These are phyloP conservation scores for Taenioides sp. DNA, from an alignment of 2,797 vertebrate species.

Conservation along the genomic window DNA sequence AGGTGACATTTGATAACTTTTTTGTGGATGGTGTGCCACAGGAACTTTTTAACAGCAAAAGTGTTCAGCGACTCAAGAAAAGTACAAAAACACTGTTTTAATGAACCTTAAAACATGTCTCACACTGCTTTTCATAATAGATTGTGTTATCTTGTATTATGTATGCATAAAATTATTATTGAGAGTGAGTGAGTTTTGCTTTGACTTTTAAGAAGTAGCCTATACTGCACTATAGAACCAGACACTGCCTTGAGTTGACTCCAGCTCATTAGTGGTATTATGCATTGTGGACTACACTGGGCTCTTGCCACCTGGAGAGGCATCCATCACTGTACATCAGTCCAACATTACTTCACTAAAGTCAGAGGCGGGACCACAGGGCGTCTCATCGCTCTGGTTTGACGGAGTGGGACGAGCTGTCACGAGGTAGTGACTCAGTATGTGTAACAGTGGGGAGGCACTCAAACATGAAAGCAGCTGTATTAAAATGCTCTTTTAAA, in stretches of 20 bases:
- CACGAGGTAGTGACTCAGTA: slow-evolving; percentile 61
- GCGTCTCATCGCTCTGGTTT: slow-evolving; percentile 47
- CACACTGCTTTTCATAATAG: too few species aligned
- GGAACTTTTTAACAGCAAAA: too few species aligned
- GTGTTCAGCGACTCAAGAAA: too few species aligned
- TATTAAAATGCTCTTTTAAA: slow-evolving; percentile 77
- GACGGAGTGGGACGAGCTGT: slow-evolving; percentile 54
- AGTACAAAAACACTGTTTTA: too few species aligned
- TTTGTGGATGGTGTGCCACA: too few species aligned
- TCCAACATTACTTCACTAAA: slow-evolving; percentile 18
- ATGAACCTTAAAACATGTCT: too few species aligned
- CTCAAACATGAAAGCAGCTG: slow-evolving; percentile 76
- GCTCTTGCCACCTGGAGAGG: background rate
- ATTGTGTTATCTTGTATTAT: too few species aligned
- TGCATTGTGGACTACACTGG: background rate
- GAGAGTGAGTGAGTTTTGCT: too few species aligned
- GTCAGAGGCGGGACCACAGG: slow-evolving; percentile 32
- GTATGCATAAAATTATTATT: too few species aligned
- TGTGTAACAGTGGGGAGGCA: slow-evolving; percentile 73
- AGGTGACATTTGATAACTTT: too few species aligned
- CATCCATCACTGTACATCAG: slow-evolving; percentile 18
- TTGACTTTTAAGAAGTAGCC: too few species aligned
- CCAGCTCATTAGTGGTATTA: background rate
- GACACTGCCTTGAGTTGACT: background rate
- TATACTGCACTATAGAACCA: background rate